Percentiles rank a stretch among this genome's conserved stretches.
These are phyloP conservation scores for Diacarnus erythraeanus DNA, from an alignment of 37 sponge, comb jelly and placozoan genomes.

Conservation along the genomic window DNA sequence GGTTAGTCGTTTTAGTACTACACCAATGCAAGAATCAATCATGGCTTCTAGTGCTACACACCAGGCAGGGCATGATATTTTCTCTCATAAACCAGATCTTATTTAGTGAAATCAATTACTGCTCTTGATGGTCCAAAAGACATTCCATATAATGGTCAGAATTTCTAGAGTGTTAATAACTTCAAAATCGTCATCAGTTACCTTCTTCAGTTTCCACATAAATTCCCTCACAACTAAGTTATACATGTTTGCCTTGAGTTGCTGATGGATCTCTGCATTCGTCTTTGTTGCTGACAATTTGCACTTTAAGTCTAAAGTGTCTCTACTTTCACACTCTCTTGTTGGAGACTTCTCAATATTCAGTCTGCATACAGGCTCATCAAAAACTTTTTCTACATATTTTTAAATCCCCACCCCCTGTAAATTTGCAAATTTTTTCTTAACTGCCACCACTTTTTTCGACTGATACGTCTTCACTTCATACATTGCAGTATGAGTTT, in stretches of 20 bases:
- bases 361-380: too few relatives aligned
- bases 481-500: too few relatives aligned
- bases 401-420: too few relatives aligned
- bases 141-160: background rate
- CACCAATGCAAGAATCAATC: background rate
- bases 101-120: background rate
- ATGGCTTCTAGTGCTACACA: background rate
- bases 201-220: background rate
- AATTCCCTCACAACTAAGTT: background rate
- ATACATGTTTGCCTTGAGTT: background rate
- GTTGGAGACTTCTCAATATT: too few relatives aligned
- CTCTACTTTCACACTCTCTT: background rate
- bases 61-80: too few relatives aligned
- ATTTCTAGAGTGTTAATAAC: background rate
- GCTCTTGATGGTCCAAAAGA: background rate
- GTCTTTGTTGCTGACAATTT: background rate
- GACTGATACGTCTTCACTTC: too few relatives aligned
- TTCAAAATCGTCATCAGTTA: background rate
- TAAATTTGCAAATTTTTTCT: too few relatives aligned
- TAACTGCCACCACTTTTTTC: too few relatives aligned
- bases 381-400: too few relatives aligned
- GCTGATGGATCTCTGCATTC: background rate
- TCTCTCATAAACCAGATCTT: background rate
- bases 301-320: conserved; percentile 9
- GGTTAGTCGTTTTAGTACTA: too few relatives aligned